phyloP scores from a whole-genome alignment of 2,888 invertebrate genomes.

The Archips xylosteana region DNA sequence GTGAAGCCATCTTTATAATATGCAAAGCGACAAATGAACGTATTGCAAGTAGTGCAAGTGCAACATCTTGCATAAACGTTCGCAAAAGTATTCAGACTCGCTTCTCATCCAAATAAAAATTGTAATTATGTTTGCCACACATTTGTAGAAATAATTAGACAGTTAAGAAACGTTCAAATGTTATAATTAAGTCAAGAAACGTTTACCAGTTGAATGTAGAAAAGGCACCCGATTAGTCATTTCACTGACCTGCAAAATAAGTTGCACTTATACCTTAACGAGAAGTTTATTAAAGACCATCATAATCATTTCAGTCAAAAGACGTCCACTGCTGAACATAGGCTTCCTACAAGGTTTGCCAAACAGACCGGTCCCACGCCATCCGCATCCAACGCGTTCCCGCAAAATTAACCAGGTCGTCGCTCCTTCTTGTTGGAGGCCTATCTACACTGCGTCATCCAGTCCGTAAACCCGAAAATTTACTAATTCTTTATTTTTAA shows the following conservation, averaged over 20 bases:
- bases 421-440: no score
- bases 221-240: slow-evolving; percentile 2
- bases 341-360: no score
- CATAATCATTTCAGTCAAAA: no score
- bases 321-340: no score
- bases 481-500: no score
- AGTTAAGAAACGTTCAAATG: slow-evolving; percentile 27
- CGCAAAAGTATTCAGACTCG: slow-evolving; percentile 14
- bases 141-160: slow-evolving; percentile 10
- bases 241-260: slow-evolving; percentile 1
- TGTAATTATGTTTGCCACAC: slow-evolving; percentile 17
- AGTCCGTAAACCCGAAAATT: no score
- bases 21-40: slow-evolving; percentile 9
- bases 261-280: no score
- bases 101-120: slow-evolving; percentile 20
- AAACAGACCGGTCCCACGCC: no score
- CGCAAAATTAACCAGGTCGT: no score
- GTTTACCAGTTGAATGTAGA: slow-evolving; percentile 8
- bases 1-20: slow-evolving; percentile 15
- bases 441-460: no score
- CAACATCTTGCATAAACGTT: slow-evolving; percentile 27
- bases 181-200: slow-evolving; percentile 20
- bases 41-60: slow-evolving; percentile 22
- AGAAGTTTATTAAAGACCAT: no score
- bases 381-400: no score